Evolutionary conservation across 1,140 invertebrate species (phyloP), one percentile per base, ranked within the genome.

Genomic region (Condylostylus longicornis): DNA sequence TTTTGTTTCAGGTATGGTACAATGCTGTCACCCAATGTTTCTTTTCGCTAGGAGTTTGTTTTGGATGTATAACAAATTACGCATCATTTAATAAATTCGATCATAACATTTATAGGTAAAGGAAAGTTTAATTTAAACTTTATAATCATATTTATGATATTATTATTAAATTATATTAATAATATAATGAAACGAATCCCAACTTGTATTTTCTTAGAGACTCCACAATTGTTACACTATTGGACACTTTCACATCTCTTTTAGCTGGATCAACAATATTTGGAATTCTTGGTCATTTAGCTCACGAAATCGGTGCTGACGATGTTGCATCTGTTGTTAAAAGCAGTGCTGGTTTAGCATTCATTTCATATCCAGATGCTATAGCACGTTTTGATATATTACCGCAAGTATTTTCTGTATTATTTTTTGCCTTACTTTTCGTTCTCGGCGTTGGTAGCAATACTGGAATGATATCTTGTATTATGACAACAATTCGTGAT

Each of bases 371-470:
- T 63, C 86, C 88, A 4, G 83, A 88, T 48, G 87, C 87, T 1
- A 80, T 93, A 33, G 71, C 82, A 1, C 82, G 84, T 52, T 82
- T 89, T 48, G 69, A 74, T 10, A 62, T 70, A 7, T 64, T 81
- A 30, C 82, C 83, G 3, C 81, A 80, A 80, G 6, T 78, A 9
- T 94, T 90, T 64, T 69, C 88, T 0, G 74, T 86, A 1, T 61
- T 91, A 1, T 93, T 93, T 65, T 94, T 93, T 65, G 58, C 89
- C n/a, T 87, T 88, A 82, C 67, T 88, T 50, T 80, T 82, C 33
- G 75, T 82, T 0, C 57, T 89, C 33, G 84, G 82, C 3, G 63
- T 81, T 10, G 84, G 84, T 3, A 81, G 79, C 37, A 72, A 75
- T 25, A 74, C 79, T 4, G 77, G 75, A 0, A 62, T 82, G 22